Evolutionary conservation across 2,888 invertebrate genomes (phyloP), one percentile per base, ranked within the genome.

Genomic region (Amiota communis): DNA sequence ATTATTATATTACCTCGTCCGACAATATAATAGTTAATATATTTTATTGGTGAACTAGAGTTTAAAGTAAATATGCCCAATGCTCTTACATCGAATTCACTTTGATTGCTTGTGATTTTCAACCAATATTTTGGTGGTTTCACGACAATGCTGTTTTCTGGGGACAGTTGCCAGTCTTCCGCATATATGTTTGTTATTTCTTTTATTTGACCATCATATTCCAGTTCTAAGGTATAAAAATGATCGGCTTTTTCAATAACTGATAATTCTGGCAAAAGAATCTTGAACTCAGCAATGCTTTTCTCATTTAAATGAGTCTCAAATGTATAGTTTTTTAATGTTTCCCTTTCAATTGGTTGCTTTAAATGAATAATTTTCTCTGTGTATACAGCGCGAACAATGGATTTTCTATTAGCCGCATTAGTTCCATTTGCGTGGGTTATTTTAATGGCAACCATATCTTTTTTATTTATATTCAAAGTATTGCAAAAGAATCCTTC

Each of bases 381-480:
- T 0, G 77, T 84, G 57, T 81, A 87, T 11, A 74, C 86, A 8
- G 83, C 77, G 67, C 89, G 90, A 0, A 95, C 91, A 4, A 92
- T 90, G 69, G 92, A 92, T 65, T 91, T 91, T 93, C 92, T 75
- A 90, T 90, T 0, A 95, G 91, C 0, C 94, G 93, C 0, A 92
- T 91, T 47, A 0, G 92, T 91, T 47, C 93, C 93, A 88, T 95
- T 95, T 79, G 95, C 93, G 78, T 93, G 92, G 0, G 92, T 91
- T 0, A 95, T 90, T 90, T 94, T 94, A 15, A 94, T 89, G 92
- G 94, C 95, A 23, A 97, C 94, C 48, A 93, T 94, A 81, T 95
- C 97, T 77, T 95, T 94, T 69, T 98, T 91, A 56, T 95, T 96
- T 0, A 98, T 97, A 87, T 97, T 97, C 90, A 97, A 98, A 78